Percentiles rank a stretch among this genome's conserved stretches.
Conservation (phyloP, 2,113 vertebrate genomes). For the Melierax canorus region DNA sequence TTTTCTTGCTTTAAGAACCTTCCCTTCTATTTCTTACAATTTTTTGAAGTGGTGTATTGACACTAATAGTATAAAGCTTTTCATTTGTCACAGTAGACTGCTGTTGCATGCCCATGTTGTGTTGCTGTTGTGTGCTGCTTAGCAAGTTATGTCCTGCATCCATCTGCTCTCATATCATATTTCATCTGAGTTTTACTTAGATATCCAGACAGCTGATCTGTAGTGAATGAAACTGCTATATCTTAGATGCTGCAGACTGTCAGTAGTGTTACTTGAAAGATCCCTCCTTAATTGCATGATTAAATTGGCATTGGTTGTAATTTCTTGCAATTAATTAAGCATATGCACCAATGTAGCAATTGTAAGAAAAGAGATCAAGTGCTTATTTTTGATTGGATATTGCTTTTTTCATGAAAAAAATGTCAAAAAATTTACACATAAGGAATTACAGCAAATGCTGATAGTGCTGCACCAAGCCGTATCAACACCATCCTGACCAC, state of each 20-base stretch:
- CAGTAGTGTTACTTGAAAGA: background rate
- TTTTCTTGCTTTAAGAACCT: background rate
- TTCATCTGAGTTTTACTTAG: conserved; percentile 3
- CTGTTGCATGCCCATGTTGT: conserved; percentile 24
- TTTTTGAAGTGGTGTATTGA: background rate
- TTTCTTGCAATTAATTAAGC: conserved; percentile 44
- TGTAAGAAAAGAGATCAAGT: background rate
- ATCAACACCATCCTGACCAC: background rate
- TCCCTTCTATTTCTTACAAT: background rate
- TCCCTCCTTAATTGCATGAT: conserved; percentile 34
- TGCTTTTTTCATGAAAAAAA: background rate
- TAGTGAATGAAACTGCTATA: background rate
- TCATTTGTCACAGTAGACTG: background rate
- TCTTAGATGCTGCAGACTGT: background rate
- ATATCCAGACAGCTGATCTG: background rate
- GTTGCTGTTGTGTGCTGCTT: conserved; percentile 8
- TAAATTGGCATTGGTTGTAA: conserved; percentile 49
- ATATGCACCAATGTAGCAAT: background rate
- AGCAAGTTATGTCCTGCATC: conserved; percentile 22
- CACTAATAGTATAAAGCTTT: background rate
- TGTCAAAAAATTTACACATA: background rate
- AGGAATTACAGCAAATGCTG: conserved; percentile 53
- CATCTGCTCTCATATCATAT: conserved; percentile 1
- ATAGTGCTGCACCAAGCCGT: background rate
- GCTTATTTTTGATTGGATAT: conserved; percentile 5